Evolutionary conservation across 2,113 vertebrate genomes (phyloP).

Genomic region (Mobula birostris): DNA sequence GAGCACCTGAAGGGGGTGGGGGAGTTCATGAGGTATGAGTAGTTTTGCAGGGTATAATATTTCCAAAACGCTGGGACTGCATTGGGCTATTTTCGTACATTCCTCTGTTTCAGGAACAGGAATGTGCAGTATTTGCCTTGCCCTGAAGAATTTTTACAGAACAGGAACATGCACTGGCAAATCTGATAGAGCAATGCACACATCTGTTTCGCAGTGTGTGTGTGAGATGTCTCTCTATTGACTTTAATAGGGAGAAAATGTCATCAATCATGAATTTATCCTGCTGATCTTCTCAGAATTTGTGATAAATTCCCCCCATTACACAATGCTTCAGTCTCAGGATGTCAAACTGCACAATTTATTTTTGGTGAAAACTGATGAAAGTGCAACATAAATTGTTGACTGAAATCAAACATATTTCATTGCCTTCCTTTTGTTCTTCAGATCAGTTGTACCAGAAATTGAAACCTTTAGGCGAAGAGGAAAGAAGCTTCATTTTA

Average conservation of each 20-base stretch:
- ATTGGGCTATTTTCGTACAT: neutral
- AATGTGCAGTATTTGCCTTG: neutral
- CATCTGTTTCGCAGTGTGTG: neutral
- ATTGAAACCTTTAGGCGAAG: conserved; percentile 68
- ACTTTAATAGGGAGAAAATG: neutral
- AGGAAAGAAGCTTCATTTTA: conserved; percentile 76
- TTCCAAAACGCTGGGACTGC: neutral
- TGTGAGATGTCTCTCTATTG: neutral
- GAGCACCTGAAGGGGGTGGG: neutral
- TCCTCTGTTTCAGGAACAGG: neutral
- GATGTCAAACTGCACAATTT: neutral
- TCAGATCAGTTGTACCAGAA: conserved; percentile 73
- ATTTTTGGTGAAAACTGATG: neutral
- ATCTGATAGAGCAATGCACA: neutral
- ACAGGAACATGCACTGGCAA: neutral
- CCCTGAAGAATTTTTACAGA: neutral
- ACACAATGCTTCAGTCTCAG: neutral
- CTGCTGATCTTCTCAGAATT: neutral
- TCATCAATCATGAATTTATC: neutral
- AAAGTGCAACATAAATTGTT: neutral
- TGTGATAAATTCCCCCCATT: neutral
- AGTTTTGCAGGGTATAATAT: neutral
- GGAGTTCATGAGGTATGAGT: neutral
- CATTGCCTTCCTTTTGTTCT: conserved; percentile 39
- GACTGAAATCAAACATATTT: neutral